phyloP scores from a whole-genome alignment of 1,140 invertebrate species.

The Drosophila virilis region DNA sequence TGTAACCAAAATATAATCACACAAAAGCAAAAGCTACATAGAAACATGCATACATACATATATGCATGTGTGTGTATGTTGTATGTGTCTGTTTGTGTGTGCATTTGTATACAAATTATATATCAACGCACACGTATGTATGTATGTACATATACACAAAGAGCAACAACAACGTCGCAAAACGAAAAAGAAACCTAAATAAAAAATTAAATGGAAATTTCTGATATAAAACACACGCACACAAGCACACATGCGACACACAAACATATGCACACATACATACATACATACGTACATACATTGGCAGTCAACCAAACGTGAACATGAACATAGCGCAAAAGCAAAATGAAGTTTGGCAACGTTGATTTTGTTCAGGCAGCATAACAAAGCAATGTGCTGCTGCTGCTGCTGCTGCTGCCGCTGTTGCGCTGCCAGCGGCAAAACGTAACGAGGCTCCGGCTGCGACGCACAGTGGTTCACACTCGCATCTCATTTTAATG shows the following conservation, averaged over 20 bases:
- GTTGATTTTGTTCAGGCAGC: conserved; percentile 44
- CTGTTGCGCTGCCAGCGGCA: conserved; percentile 52
- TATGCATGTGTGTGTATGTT: not conserved
- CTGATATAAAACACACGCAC: conserved; percentile 74
- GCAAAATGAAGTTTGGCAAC: conserved; percentile 69
- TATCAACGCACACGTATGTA: conserved; percentile 5
- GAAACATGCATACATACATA: not conserved
- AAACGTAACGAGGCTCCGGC: conserved; percentile 50
- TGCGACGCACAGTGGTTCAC: conserved; percentile 29
- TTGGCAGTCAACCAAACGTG: conserved; percentile 43
- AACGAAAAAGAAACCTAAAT: conserved; percentile 75
- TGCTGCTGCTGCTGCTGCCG: conserved; percentile 38
- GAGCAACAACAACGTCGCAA: conserved; percentile 55
- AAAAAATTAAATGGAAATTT: conserved; percentile 83
- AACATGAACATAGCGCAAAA: conserved; percentile 40
- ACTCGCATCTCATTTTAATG: not conserved
- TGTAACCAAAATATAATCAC: conserved; percentile 66
- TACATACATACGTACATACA: conserved; percentile 11
- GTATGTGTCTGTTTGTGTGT: not conserved
- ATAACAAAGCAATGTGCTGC: conserved; percentile 52
- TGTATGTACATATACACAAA: conserved; percentile 7
- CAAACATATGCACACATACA: conserved; percentile 5
- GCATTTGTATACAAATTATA: conserved; percentile 22
- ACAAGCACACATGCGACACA: conserved; percentile 14
- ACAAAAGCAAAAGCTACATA: conserved; percentile 46